Evolutionary conservation across 1,140 invertebrate genomes (phyloP), one percentile per base, ranked within the genome.

Genomic region (Episyrphus balteatus): DNA sequence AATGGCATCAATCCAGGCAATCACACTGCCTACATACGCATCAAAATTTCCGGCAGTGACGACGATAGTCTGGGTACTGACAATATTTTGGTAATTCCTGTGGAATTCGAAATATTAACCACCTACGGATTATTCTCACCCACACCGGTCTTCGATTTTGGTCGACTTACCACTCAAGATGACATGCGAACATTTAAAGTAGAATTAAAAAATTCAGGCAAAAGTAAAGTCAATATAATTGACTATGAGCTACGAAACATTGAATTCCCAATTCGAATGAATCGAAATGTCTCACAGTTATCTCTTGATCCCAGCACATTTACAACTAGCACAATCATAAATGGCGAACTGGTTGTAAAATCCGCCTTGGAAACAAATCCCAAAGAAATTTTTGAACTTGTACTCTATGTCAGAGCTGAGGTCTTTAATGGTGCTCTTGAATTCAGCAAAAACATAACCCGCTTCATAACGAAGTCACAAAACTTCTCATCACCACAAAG

Each of bases 71-170:
- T 47, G 14, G 51, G 46, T 13, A 50, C 38, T 17, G 61, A 64
- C 31, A 58, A 66, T 55, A 80, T 83, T 49, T 70, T 86, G 40
- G 80, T 92, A 49, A 75, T 92, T 48, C 88, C 88, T 18, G 73
- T 92, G n/a, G 88, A 92, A 72, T 80, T 92, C 15, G 86, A 92
- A 76, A 88, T 93, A 37, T 74, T 80, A 48, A 75, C 79, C 42
- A 61, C 71, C 56, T 75, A 82, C 55, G 84, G 86, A 44, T 73
- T 91, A 44, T 89, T 87, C 70, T 78, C 82, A 38, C 78, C 82
- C 37, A 79, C 81, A 56, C 85, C 88, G 49, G 69, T 82, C 50
- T 74, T 92, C 34, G 86, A 93, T 72, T 91, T 93, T 72, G 89
- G 88, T 2, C 57, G 60, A 1, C 12, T 66, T 8, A 50, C 56